These are phyloP conservation scores for Ochotona princeps DNA, from an alignment of 2,113 vertebrate genomes.

Conservation along the genomic window DNA sequence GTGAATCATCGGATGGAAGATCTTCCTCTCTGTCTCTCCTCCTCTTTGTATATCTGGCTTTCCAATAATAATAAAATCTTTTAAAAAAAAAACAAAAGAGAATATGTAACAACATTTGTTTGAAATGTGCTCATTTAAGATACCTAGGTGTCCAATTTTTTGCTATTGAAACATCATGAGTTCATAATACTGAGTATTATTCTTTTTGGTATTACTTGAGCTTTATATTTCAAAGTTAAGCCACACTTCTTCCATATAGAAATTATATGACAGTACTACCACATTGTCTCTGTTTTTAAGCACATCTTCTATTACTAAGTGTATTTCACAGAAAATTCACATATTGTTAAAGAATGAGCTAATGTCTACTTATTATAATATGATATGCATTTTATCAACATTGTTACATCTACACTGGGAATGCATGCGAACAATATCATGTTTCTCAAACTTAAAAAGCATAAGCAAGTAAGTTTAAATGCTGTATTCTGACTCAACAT, in stretches of 20 bases:
- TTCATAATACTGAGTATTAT: not conserved
- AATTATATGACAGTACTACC: not conserved
- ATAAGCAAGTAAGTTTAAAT: not conserved
- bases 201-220: not conserved
- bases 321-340: not conserved
- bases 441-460: constrained; percentile 47
- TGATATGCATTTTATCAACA: constrained; percentile 16
- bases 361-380: not conserved
- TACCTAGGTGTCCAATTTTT: not conserved
- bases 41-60: no score
- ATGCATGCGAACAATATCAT: not conserved
- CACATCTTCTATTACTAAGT: not conserved
- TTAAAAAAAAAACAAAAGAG: no score
- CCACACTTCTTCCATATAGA: not conserved
- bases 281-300: not conserved
- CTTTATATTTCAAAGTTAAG: constrained; percentile 58
- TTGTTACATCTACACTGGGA: not conserved
- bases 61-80: no score
- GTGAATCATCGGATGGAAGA: no score
- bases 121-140: not conserved
- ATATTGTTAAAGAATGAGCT: not conserved
- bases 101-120: constrained; percentile 24
- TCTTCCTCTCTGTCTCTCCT: no score
- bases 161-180: constrained; percentile 1
- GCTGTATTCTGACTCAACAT: not conserved